phyloP scores from a whole-genome alignment of 2,113 vertebrate genomes.

The Uropsilus gracilis region DNA sequence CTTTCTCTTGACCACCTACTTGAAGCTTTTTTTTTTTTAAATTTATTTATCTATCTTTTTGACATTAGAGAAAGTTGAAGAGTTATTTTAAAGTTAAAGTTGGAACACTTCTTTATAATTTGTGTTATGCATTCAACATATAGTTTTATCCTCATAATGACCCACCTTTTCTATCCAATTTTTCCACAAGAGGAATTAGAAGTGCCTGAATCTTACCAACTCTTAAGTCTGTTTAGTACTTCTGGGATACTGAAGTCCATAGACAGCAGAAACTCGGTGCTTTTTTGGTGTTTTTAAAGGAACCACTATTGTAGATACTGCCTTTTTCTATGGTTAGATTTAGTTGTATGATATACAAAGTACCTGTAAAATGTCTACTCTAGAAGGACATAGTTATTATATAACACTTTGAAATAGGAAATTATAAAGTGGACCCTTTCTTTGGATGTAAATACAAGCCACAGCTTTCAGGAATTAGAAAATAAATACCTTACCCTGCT shows the following conservation, averaged over 20 bases:
- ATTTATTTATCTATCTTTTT: too few species aligned
- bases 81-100: slow-evolving; percentile 56
- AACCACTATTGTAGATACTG: slow-evolving; percentile 16
- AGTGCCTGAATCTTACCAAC: slow-evolving; percentile 28
- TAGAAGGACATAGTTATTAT: neutral
- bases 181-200: slow-evolving; percentile 31
- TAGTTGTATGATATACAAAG: slow-evolving; percentile 10
- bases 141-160: slow-evolving; percentile 20
- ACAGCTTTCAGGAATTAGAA: slow-evolving; percentile 55
- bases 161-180: neutral
- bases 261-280: neutral
- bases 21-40: too few species aligned
- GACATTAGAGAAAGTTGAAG: slow-evolving; percentile 3
- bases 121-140: neutral
- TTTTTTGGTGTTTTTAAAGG: slow-evolving; percentile 29
- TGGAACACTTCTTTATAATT: slow-evolving; percentile 36
- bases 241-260: slow-evolving; percentile 34
- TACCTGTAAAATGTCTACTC: neutral
- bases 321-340: slow-evolving; percentile 48
- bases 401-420: slow-evolving; percentile 29
- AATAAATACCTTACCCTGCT: neutral
- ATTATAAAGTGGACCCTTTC: slow-evolving; percentile 32
- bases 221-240: slow-evolving; percentile 28
- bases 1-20: slow-evolving; percentile 12
- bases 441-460: slow-evolving; percentile 29